Percentiles rank a stretch among this genome's conserved stretches.
phyloP scores from a whole-genome alignment of 2,888 invertebrate genomes.

The Lithophane semibrunnea region DNA sequence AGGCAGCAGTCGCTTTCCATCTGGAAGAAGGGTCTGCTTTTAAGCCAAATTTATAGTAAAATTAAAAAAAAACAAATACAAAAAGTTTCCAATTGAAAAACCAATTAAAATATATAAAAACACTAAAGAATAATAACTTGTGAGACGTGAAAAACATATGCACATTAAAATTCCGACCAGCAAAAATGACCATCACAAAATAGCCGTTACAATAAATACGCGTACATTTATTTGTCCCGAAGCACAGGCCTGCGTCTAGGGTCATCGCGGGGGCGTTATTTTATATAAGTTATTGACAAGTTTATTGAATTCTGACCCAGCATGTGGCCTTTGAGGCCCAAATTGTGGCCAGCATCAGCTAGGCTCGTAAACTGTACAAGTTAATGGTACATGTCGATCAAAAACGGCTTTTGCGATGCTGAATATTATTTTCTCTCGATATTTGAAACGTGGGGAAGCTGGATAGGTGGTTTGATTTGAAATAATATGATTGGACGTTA shows the following conservation, averaged over 20 bases:
- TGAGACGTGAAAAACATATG: slow-evolving; percentile 7
- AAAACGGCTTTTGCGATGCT: slow-evolving; percentile 27
- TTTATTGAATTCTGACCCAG: slow-evolving; percentile 68
- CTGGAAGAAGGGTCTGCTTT: not conserved
- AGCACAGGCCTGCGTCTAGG: slow-evolving; percentile 30
- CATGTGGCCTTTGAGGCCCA: slow-evolving; percentile 43
- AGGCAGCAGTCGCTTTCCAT: not conserved
- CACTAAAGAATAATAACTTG: not conserved
- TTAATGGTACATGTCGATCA: slow-evolving; percentile 56
- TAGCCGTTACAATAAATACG: slow-evolving; percentile 43
- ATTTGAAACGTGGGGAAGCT: slow-evolving; percentile 30
- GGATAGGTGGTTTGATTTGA: slow-evolving; percentile 15
- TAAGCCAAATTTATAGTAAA: not conserved
- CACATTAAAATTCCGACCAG: slow-evolving; percentile 10
- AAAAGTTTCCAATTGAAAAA: not conserved
- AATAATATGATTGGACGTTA: slow-evolving; percentile 21
- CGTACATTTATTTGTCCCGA: slow-evolving; percentile 48
- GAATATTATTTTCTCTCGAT: slow-evolving; percentile 38
- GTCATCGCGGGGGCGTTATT: slow-evolving; percentile 60
- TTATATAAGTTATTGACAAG: slow-evolving; percentile 67
- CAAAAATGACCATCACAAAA: slow-evolving; percentile 30
- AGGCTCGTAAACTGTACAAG: slow-evolving; percentile 50
- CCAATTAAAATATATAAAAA: not conserved
- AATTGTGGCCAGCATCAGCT: slow-evolving; percentile 36
- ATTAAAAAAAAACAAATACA: not conserved